phyloP scores from a whole-genome alignment of 2,888 invertebrate genomes.

The Cephalotes varians region DNA sequence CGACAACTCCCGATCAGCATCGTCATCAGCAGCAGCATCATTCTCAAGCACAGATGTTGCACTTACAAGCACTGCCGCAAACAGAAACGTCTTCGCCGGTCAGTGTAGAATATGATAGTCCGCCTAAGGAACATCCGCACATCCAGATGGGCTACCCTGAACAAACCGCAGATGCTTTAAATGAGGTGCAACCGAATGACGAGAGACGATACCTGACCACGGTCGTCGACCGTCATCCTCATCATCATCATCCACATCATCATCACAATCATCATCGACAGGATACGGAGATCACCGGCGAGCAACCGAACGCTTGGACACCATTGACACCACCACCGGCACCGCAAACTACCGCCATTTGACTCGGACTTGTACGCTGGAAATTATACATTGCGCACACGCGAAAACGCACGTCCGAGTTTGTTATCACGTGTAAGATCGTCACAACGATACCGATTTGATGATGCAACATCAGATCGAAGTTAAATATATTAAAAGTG shows the following conservation, averaged over 20 bases:
- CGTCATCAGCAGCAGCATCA: constrained; percentile 74
- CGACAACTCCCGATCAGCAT: constrained; percentile 74
- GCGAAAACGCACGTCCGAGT: neutral
- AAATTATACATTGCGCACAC: neutral
- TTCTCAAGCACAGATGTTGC: constrained; percentile 78
- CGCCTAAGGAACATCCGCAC: constrained; percentile 79
- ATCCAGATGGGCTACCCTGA: constrained; percentile 72
- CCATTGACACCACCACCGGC: constrained; percentile 83
- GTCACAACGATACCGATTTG: neutral
- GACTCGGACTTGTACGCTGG: constrained; percentile 62
- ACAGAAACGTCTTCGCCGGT: constrained; percentile 69
- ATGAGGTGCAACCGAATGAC: constrained; percentile 75
- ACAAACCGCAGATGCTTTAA: constrained; percentile 72
- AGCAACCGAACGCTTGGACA: constrained; percentile 77
- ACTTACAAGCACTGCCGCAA: constrained; percentile 75
- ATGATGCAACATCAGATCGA: neutral
- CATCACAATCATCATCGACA: constrained; percentile 69
- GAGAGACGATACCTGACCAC: constrained; percentile 80
- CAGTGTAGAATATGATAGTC: constrained; percentile 76
- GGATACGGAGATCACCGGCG: constrained; percentile 66
- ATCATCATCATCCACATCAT: constrained; percentile 75
- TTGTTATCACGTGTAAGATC: neutral
- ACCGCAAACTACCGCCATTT: constrained; percentile 84
- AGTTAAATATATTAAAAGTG: neutral
- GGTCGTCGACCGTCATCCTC: constrained; percentile 79